These are phyloP conservation scores for Zaprionus africanus DNA, from an alignment of 1,140 invertebrate genomes.

Conservation along the genomic window DNA sequence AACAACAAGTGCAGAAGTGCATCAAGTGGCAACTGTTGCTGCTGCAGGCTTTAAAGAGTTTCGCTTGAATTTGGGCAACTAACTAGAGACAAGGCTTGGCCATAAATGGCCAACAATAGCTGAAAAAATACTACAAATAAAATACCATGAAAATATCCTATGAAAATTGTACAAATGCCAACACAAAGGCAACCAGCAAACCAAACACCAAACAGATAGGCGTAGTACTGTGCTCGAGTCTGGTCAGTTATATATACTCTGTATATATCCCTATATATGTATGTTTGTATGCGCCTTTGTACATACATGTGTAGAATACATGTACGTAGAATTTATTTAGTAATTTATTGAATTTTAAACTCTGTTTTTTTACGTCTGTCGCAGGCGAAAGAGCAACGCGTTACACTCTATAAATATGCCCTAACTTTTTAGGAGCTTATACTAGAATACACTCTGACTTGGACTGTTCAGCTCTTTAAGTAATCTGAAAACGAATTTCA, in stretches of 20 bases:
- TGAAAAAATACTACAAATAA: slow-evolving; percentile 3
- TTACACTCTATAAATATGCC: slow-evolving; percentile 28
- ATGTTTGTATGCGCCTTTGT: background rate
- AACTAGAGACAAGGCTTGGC: slow-evolving; percentile 9
- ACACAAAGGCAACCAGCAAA: slow-evolving; percentile 32
- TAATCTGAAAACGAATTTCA: too few species aligned
- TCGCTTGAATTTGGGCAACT: background rate
- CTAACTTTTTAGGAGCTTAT: background rate
- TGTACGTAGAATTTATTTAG: slow-evolving; percentile 33
- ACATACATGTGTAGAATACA: background rate
- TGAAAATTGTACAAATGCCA: slow-evolving; percentile 13
- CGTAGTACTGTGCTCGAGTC: slow-evolving; percentile 10
- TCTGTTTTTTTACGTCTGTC: slow-evolving; percentile 35
- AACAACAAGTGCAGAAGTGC: slow-evolving; percentile 15
- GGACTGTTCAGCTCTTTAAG: too few species aligned
- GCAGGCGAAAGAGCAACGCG: slow-evolving; percentile 19
- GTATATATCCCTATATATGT: background rate
- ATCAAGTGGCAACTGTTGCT: slow-evolving; percentile 54
- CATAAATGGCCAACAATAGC: slow-evolving; percentile 31
- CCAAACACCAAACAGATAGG: slow-evolving; percentile 36
- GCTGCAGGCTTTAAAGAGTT: background rate
- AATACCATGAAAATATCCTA: slow-evolving; percentile 7
- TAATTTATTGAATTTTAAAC: slow-evolving; percentile 58
- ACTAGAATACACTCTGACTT: too few species aligned
- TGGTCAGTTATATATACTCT: slow-evolving; percentile 9